Evolutionary conservation across 2,113 vertebrate species (phyloP).

Genomic region (Cranoglanis bouderius): DNA sequence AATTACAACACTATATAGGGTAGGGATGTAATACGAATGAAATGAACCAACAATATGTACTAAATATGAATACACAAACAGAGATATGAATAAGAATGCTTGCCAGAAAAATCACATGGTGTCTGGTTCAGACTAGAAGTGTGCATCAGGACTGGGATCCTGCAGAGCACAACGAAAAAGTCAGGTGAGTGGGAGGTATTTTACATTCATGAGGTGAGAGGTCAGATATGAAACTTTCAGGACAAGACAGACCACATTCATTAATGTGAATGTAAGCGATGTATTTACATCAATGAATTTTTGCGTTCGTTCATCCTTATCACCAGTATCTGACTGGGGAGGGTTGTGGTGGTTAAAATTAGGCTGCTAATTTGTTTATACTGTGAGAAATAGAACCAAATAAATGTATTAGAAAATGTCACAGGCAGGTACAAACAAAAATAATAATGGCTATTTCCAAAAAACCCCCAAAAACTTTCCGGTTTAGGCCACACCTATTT

Average conservation of each 20-base stretch:
- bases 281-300: background rate
- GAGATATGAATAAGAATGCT: background rate
- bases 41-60: background rate
- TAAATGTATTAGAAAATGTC: background rate
- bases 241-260: background rate
- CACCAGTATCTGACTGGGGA: background rate
- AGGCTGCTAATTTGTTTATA: background rate
- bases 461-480: background rate
- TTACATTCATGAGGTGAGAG: background rate
- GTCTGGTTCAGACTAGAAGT: background rate
- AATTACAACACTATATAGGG: background rate
- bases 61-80: background rate
- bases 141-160: background rate
- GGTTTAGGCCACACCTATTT: background rate
- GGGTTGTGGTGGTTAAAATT: background rate
- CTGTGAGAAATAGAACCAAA: background rate
- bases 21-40: background rate
- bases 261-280: background rate
- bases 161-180: background rate
- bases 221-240: no score
- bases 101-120: background rate
- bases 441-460: background rate
- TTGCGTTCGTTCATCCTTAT: background rate
- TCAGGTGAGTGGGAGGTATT: background rate
- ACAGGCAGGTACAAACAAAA: background rate